Conservation (phyloP, 2,797 vertebrate species). For the Echeneis naucrates region DNA sequence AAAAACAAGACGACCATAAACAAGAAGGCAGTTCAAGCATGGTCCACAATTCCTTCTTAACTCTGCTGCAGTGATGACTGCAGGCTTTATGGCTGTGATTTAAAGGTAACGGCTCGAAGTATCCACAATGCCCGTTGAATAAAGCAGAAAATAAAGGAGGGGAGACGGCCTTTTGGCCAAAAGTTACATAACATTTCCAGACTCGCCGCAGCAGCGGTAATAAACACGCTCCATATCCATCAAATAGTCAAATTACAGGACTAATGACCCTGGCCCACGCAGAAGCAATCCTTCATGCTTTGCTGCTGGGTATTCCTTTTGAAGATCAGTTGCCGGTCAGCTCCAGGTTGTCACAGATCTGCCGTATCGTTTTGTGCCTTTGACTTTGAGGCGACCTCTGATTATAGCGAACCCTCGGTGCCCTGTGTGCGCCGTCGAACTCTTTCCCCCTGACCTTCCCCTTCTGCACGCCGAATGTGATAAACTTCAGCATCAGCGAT, state of each 20-base stretch:
- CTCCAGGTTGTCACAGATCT: slow-evolving; percentile 50
- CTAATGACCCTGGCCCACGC: slow-evolving; percentile 52
- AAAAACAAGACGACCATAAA: neutral
- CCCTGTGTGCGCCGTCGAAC: slow-evolving; percentile 21
- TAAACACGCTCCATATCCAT: slow-evolving; percentile 60
- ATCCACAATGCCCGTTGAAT: slow-evolving; percentile 32
- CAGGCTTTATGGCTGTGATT: slow-evolving; percentile 14
- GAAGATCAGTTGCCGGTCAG: slow-evolving; percentile 61
- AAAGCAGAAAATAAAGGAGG: slow-evolving; percentile 17
- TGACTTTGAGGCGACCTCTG: slow-evolving; percentile 58
- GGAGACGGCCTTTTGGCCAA: slow-evolving; percentile 4
- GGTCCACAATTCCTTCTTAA: neutral
- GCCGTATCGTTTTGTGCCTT: slow-evolving; percentile 38
- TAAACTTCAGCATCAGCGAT: neutral
- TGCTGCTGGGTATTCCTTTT: slow-evolving; percentile 55
- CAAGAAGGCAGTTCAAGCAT: neutral
- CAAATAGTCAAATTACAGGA: slow-evolving; percentile 64
- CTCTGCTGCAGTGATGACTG: neutral
- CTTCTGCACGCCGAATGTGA: neutral
- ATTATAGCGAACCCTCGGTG: slow-evolving; percentile 38
- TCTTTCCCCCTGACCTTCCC: slow-evolving; percentile 37
- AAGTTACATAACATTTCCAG: slow-evolving; percentile 43
- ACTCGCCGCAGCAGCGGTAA: slow-evolving; percentile 35
- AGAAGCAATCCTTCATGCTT: slow-evolving; percentile 45
- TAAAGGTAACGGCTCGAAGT: slow-evolving; percentile 28